Percentiles rank a stretch among this genome's conserved stretches.
These are phyloP conservation scores for Telmatochromis sp. DNA, from an alignment of 2,113 vertebrate species.

Conservation along the genomic window DNA sequence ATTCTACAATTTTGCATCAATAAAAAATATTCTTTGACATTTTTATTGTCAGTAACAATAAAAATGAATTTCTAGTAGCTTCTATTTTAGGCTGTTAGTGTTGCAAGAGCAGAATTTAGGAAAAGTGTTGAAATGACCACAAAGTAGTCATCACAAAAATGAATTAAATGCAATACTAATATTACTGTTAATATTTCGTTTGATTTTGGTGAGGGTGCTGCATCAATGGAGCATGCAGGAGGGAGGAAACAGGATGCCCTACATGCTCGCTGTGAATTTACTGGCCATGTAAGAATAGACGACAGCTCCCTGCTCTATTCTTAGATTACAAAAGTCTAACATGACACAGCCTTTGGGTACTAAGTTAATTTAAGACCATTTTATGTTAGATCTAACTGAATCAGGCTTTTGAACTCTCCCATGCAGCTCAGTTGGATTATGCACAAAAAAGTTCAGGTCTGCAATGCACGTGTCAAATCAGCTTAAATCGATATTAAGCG, in stretches of 20 bases:
- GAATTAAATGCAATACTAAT: background rate
- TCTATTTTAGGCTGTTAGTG: background rate
- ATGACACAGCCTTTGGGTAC: background rate
- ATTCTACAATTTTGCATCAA: background rate
- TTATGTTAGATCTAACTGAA: background rate
- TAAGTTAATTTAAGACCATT: background rate
- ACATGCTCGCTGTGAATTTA: background rate
- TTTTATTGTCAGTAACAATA: background rate
- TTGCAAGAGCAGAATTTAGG: background rate
- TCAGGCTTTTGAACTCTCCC: background rate
- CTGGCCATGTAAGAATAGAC: background rate
- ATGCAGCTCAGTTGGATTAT: background rate
- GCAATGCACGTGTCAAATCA: background rate
- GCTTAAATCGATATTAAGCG: background rate
- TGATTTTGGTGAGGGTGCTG: background rate
- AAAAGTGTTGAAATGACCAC: background rate
- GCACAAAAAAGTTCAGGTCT: background rate
- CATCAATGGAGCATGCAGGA: background rate
- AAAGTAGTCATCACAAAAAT: background rate
- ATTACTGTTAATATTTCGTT: background rate
- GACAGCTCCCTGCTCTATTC: background rate
- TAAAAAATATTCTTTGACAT: slow-evolving; percentile 24
- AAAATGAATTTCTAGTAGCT: background rate
- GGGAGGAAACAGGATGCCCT: background rate
- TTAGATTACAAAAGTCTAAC: background rate